Evolutionary conservation across 1,140 invertebrate genomes (phyloP), one percentile per base, ranked within the genome.

Genomic region (Zaprionus africanus): DNA sequence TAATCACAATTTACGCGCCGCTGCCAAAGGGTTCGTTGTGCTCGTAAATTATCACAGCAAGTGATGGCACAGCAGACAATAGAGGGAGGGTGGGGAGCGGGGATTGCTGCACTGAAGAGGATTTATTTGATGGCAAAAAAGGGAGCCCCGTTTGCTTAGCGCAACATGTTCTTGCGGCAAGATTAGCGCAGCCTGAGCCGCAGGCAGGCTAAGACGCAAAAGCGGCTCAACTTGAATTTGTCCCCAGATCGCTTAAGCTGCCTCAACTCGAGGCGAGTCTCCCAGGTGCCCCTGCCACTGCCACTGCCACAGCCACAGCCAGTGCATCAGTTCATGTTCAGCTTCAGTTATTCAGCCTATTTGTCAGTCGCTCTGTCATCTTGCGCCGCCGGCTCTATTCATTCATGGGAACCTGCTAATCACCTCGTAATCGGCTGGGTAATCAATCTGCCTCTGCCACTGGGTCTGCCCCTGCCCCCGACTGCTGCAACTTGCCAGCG

Each of bases 1-100:
- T 84, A 87, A 90, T 90, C 85, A 90, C 85, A 90, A 90, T 90
- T 90, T 90, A 85, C 81, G 81, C 81, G 67, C 66, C 51, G 26
- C 36, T 63, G 38, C 49, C 15, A 88, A 86, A 78, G 83, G 84
- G 72, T 83, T 88, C 70, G 66, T 64, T 11, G 66, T 19, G 34
- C 53, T 51, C 81, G 78, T 85, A 84, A 83, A 85, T 83, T 83
- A 81, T 85, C 74, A 53, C 71, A 67, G 62, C 58, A 62, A 60
- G 19, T 51, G 60, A 3, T 7, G 66, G 54, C 46, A 36, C 5
- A 13, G 5, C 46, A 7, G 7, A 31, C 28, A 31, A 31, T 31
- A 31, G 28, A 31, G 22, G 6, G 71, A n/a, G 38, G 36, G 7
- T 26, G 15, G 9, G 22, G 17, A 0, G 15, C 6, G 43, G 17